Conservation (phyloP, 2,888 invertebrate genomes). For the Drosophila emarginata region DNA sequence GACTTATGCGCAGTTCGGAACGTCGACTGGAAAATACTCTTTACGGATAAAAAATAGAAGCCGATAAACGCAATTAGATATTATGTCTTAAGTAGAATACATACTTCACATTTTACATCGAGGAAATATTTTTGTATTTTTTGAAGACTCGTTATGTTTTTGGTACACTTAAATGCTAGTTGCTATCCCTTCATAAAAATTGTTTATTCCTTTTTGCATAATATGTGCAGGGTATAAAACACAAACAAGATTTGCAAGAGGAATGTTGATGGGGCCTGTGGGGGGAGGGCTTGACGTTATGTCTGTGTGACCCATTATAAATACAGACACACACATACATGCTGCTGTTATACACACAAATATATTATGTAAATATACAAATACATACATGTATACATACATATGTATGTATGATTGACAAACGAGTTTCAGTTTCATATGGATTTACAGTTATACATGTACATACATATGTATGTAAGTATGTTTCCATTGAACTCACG, state of each 20-base stretch:
- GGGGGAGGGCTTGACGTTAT: slow-evolving; percentile 19
- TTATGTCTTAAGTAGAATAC: too few relatives aligned
- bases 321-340: neutral
- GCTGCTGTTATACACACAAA: neutral
- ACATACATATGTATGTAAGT: neutral
- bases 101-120: too few relatives aligned
- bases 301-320: slow-evolving; percentile 9
- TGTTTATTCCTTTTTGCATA: neutral
- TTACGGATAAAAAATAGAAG: too few relatives aligned
- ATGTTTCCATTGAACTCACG: neutral
- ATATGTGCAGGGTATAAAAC: neutral
- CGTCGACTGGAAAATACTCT: too few relatives aligned
- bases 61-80: too few relatives aligned
- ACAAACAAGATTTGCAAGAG: slow-evolving; percentile 7
- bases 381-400: neutral
- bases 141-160: too few relatives aligned
- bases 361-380: neutral
- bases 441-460: neutral
- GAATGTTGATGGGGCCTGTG: neutral
- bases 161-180: too few relatives aligned
- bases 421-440: neutral
- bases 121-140: too few relatives aligned
- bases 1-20: too few relatives aligned
- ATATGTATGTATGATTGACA: neutral
- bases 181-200: too few relatives aligned